Percentiles rank a stretch among this genome's conserved stretches.
These are phyloP conservation scores for Megaptera novaeangliae DNA, from an alignment of 2,113 vertebrate species.

Conservation along the genomic window DNA sequence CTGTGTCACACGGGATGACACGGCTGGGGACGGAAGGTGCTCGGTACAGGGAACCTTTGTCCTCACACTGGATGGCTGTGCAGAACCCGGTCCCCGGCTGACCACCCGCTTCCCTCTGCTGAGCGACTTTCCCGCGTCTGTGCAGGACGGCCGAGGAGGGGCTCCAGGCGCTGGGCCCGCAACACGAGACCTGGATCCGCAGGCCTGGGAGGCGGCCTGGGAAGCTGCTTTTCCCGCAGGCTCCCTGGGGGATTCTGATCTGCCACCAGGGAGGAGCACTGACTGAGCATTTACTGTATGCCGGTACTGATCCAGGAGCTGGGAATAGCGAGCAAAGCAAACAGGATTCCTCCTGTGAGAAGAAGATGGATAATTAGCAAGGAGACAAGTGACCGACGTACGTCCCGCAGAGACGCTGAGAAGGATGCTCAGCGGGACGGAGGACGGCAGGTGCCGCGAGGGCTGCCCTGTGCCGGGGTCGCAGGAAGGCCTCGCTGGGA, in stretches of 20 bases:
- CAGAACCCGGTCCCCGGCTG: background rate
- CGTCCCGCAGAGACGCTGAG: background rate
- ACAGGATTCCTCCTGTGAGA: too few species aligned
- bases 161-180: accelerated
- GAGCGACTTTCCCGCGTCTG: too few species aligned
- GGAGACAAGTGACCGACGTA: background rate
- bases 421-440: background rate
- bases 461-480: background rate
- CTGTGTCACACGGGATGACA: accelerated
- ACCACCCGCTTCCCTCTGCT: background rate
- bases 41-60: background rate
- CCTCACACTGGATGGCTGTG: background rate
- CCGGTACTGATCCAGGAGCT: background rate
- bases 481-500: background rate
- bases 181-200: background rate
- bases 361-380: background rate
- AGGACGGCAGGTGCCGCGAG: background rate
- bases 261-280: background rate
- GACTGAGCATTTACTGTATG: background rate
- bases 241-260: background rate
- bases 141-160: background rate
- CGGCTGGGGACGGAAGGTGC: background rate
- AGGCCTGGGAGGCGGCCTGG: background rate
- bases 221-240: background rate
- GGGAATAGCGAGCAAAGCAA: background rate